Base-by-base conservation (phyloP, 2,888 invertebrate genomes). In the Tetranychus piercei region DNA sequence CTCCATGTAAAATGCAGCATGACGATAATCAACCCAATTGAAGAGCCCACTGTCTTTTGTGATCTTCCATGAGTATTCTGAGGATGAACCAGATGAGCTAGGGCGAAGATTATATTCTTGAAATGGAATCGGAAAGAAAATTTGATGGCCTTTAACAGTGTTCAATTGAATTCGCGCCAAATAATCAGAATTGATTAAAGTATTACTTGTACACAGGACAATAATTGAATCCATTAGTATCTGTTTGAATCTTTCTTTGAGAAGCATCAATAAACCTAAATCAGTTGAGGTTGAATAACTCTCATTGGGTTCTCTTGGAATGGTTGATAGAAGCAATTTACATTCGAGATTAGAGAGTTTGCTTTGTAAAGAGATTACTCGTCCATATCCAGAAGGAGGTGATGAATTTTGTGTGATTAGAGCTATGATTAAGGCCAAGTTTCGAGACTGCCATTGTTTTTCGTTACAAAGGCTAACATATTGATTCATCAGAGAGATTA, bases 41-140 rank as follows among this genome's bases (percentile, higher is more conserved):
- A 55, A 55, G 9, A 55, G 7, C 9, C 55, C 55, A 7, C 15
- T 55, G 15, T 55, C 55, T 55, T 55, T 55, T 6, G 9, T 55
- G 9, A 55, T 55, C 15, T 15, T 55, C 55, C 55, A 55, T 15
- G 55, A 55, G 15, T 55, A 34, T 4, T 34, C 34, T 34, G 34
- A 9, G 2, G 55, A 55, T 15, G 15, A 15, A 55, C 55, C 55
- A 15, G 55, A 55, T 2, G 55, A 55, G 1, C 55, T 15, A 55
- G 55, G 55, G 55, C 55, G 55, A 55, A 55, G 55, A 55, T 55
- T 55, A 55, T 89, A 94, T 81, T 92, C 90, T 80, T 89, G 87
- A 83, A 94, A 97, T 23, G 91, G 91, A 78, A 93, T 88, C n/a
- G 95, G 92, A 80, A 89, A 88, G 84, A 89, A 97, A 80, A 94